Percentiles rank a stretch among this genome's conserved stretches.
Conservation (phyloP, 2,113 vertebrate species). For the Turnix velox region DNA sequence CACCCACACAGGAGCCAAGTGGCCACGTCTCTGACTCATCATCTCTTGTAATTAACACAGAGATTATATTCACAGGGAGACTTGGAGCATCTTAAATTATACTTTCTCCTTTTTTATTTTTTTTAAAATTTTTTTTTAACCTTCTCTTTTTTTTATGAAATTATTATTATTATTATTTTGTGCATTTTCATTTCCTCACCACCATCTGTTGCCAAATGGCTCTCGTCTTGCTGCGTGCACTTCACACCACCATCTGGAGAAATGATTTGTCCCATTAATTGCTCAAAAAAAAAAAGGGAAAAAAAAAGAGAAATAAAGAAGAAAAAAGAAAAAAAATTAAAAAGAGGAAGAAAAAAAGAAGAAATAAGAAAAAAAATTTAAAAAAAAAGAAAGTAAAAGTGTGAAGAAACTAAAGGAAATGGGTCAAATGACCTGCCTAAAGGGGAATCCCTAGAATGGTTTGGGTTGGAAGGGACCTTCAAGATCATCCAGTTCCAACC, state of each 20-base stretch:
- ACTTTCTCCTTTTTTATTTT: neutral
- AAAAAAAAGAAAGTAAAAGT: neutral
- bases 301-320: neutral
- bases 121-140: accelerated
- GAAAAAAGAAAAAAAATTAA: neutral
- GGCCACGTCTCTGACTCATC: slow-evolving; percentile 11
- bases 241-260: slow-evolving; percentile 39
- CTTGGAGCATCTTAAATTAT: neutral
- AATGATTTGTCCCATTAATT: slow-evolving; percentile 13
- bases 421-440: neutral
- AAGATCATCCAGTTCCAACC: no score
- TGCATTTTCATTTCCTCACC: slow-evolving; percentile 24
- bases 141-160: neutral
- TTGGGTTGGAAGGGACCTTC: no score
- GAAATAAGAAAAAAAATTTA: neutral
- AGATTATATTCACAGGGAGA: neutral
- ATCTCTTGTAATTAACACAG: neutral
- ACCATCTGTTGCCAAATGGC: slow-evolving; percentile 44
- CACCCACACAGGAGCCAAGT: neutral
- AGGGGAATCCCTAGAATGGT: no score
- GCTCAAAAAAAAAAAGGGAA: neutral
- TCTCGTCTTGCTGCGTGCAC: neutral
- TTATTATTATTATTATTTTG: neutral
- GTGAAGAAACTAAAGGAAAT: neutral
- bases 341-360: neutral